These are phyloP conservation scores for Eublepharis macularius DNA, from an alignment of 2,113 vertebrate species.

Conservation along the genomic window DNA sequence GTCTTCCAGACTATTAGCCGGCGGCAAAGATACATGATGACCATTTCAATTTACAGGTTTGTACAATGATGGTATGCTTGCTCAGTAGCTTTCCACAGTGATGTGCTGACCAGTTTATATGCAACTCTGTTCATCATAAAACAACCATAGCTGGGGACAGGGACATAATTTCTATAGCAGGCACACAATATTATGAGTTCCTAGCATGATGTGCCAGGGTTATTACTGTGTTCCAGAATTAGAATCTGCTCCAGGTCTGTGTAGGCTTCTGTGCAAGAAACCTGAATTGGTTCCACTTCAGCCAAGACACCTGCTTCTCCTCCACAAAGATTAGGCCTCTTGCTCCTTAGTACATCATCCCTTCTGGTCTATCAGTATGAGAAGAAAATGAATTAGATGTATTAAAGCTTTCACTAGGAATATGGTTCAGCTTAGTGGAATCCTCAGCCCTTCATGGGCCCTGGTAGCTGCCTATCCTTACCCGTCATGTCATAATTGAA, in stretches of 20 bases:
- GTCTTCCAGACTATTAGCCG: neutral
- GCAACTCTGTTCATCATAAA: neutral
- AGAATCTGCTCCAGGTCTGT: neutral
- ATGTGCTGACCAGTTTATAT: neutral
- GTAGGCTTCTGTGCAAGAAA: neutral
- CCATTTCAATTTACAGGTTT: neutral
- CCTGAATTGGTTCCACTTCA: neutral
- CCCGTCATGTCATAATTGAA: neutral
- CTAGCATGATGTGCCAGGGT: neutral
- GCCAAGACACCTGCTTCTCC: neutral
- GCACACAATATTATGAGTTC: too few species aligned
- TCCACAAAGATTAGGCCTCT: neutral
- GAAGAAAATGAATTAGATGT: too few species aligned
- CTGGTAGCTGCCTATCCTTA: neutral
- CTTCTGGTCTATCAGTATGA: too few species aligned
- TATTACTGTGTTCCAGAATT: neutral
- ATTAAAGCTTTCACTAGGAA: neutral
- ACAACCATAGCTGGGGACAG: too few species aligned
- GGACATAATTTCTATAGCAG: neutral
- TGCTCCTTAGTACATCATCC: neutral
- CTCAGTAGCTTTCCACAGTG: neutral
- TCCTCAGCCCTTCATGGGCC: neutral
- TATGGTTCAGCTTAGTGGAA: neutral
- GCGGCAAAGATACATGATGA: fast-evolving
- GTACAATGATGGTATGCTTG: neutral